Conservation (phyloP, 2,888 invertebrate species). For the Timandra comae region DNA sequence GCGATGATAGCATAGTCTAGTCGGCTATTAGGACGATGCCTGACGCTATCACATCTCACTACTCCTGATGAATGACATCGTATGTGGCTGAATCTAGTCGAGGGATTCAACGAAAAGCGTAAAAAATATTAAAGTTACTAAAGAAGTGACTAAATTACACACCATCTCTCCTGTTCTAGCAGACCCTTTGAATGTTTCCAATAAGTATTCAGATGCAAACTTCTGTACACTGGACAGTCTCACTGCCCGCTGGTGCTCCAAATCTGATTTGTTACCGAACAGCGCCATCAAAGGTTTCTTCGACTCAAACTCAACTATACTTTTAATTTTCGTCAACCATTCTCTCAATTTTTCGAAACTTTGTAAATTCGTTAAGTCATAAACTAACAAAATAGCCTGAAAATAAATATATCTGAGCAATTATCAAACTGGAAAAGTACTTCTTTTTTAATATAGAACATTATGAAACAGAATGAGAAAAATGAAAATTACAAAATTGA, state of each 20-base stretch:
- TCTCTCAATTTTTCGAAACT: slow-evolving; percentile 86
- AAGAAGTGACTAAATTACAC: slow-evolving; percentile 23
- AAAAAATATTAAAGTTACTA: too few relatives aligned
- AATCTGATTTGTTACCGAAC: slow-evolving; percentile 84
- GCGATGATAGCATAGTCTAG: too few relatives aligned
- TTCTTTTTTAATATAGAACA: too few relatives aligned
- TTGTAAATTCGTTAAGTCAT: slow-evolving; percentile 87
- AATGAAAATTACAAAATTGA: too few relatives aligned
- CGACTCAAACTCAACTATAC: slow-evolving; percentile 52
- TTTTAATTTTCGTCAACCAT: slow-evolving; percentile 80
- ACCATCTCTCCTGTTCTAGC: slow-evolving; percentile 86
- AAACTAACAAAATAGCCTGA: slow-evolving; percentile 87
- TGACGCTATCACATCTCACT: too few relatives aligned
- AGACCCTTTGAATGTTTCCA: slow-evolving; percentile 80
- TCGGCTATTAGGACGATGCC: too few relatives aligned
- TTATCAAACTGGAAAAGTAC: too few relatives aligned
- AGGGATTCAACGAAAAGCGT: too few relatives aligned
- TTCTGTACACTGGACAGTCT: slow-evolving; percentile 79
- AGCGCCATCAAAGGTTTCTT: slow-evolving; percentile 77
- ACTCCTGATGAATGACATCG: too few relatives aligned
- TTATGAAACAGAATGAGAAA: too few relatives aligned
- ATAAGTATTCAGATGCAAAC: slow-evolving; percentile 79
- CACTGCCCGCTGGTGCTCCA: slow-evolving; percentile 84
- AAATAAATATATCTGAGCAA: too few relatives aligned
- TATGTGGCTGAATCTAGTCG: too few relatives aligned